A percentile compares a stretch with the other conserved stretches of the same genome.
phyloP scores from a whole-genome alignment of 2,113 vertebrate species.

The Perca flavescens region DNA sequence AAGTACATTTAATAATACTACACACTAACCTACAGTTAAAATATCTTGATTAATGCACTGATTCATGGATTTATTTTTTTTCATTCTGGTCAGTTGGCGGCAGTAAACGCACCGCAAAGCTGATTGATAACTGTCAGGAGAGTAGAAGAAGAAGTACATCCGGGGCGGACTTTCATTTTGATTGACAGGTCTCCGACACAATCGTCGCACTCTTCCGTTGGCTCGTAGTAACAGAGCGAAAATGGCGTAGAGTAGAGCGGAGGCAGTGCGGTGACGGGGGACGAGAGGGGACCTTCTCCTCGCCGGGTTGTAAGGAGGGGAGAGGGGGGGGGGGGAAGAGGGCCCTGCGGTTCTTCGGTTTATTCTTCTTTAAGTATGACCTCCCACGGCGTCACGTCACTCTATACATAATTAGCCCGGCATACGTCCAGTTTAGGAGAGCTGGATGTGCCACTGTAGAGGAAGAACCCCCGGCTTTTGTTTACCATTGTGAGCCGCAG shows the following conservation, averaged over 20 bases:
- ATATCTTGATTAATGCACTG: neutral
- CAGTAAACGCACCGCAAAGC: neutral
- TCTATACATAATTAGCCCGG: neutral
- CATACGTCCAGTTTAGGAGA: neutral
- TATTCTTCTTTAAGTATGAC: neutral
- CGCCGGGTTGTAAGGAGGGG: neutral
- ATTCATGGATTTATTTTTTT: no score
- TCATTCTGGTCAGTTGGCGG: neutral
- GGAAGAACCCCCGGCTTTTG: conserved; percentile 66
- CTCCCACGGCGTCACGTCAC: neutral
- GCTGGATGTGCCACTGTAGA: conserved; percentile 9
- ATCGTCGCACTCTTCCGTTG: neutral
- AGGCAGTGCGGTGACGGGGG: conserved; percentile 43
- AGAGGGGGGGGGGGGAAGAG: neutral
- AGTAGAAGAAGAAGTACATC: conserved; percentile 13
- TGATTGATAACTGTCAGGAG: neutral
- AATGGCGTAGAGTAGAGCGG: conserved; percentile 77
- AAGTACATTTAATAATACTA: neutral
- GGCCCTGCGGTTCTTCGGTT: neutral
- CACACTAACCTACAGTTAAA: neutral
- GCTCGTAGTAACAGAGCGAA: conserved; percentile 58
- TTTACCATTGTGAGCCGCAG: conserved; percentile 66
- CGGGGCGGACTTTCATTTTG: conserved; percentile 67
- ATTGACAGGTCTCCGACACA: conserved; percentile 63
- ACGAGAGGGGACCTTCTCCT: conserved; percentile 56